These are phyloP conservation scores for Schrankia costaestrigalis DNA, from an alignment of 2,888 invertebrate species.

Conservation along the genomic window DNA sequence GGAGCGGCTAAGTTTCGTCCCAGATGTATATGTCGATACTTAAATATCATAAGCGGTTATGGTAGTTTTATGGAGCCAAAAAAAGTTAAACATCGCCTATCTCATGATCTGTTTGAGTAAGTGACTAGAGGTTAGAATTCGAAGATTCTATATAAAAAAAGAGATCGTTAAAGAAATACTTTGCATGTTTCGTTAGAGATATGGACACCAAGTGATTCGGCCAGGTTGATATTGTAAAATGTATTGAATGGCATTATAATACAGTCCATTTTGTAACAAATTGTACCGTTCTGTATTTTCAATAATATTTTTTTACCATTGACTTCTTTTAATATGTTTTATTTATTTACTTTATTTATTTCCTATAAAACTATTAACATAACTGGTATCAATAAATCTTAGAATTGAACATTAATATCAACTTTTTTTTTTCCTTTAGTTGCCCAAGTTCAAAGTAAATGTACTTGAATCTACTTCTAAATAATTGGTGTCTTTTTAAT, in stretches of 20 bases:
- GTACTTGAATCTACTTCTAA: too few relatives aligned
- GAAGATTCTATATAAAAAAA: constrained; percentile 52
- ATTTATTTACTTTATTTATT: constrained; percentile 27
- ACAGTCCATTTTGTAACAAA: constrained; percentile 21
- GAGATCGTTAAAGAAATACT: constrained; percentile 58
- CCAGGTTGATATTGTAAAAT: constrained; percentile 10
- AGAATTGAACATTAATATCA: too few relatives aligned
- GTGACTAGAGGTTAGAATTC: constrained; percentile 65
- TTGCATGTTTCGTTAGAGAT: constrained; percentile 52
- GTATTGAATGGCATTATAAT: constrained; percentile 6
- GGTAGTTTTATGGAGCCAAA: constrained; percentile 62
- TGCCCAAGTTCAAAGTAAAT: too few relatives aligned
- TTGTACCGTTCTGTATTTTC: constrained; percentile 10
- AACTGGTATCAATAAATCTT: too few relatives aligned
- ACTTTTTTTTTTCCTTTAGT: too few relatives aligned
- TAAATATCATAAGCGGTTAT: constrained; percentile 62
- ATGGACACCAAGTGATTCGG: constrained; percentile 34
- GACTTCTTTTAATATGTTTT: constrained; percentile 30
- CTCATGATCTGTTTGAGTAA: constrained; percentile 55
- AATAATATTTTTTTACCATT: constrained; percentile 30
- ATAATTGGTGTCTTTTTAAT: too few relatives aligned
- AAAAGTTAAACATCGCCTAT: constrained; percentile 55
- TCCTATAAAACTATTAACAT: constrained; percentile 14
- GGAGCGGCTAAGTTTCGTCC: constrained; percentile 43
- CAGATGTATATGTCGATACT: constrained; percentile 68